Conservation (phyloP, 2,797 vertebrate species). For the Perodicticus potto region DNA sequence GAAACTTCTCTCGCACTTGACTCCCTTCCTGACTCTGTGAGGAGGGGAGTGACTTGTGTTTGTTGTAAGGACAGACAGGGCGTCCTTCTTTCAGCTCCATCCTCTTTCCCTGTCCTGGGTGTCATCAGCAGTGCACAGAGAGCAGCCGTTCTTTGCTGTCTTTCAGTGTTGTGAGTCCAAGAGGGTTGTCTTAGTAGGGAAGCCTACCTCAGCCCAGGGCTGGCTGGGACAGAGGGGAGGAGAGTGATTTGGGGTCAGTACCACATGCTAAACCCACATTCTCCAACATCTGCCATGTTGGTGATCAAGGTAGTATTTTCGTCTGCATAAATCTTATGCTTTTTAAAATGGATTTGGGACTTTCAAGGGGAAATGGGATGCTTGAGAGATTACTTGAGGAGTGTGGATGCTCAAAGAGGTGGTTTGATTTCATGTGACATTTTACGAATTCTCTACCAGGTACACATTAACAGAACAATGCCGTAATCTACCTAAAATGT, state of each 20-base stretch:
- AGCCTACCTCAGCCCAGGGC: accelerated
- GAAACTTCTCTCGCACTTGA: accelerated
- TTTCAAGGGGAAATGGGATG: not conserved
- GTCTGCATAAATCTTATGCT: not conserved
- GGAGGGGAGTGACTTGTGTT: accelerated
- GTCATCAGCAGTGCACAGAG: no score
- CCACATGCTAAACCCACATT: not conserved
- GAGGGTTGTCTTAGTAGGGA: not conserved
- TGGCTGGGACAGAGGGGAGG: not conserved
- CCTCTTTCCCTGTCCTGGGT: not conserved
- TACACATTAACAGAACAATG: accelerated
- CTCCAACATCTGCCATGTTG: accelerated
- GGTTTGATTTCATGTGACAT: not conserved
- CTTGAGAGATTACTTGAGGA: not conserved
- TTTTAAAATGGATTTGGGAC: not conserved
- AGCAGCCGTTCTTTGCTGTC: accelerated
- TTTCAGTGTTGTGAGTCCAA: accelerated
- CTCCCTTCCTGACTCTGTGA: accelerated
- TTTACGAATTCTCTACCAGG: no score
- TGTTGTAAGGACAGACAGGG: accelerated
- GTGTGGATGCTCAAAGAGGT: not conserved
- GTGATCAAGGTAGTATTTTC: not conserved
- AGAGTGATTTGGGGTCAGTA: no score
- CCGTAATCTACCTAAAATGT: accelerated
- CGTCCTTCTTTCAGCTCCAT: accelerated